Conservation (phyloP, 1,140 invertebrate species). For the Pseudomyrmex gracilis region DNA sequence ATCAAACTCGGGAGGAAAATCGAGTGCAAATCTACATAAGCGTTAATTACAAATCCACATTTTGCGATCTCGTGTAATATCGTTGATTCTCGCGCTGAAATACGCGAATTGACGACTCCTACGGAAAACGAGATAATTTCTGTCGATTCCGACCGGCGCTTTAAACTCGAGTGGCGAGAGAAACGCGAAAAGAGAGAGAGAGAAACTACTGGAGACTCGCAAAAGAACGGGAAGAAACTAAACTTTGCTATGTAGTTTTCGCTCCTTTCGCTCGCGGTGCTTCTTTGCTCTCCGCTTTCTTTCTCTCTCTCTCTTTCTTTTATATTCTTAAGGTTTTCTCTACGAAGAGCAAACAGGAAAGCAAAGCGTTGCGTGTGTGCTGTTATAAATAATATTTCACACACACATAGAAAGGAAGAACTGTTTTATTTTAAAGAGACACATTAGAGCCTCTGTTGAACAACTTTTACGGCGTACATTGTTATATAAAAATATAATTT, state of each 20-base stretch:
- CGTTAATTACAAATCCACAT: conserved; percentile 15
- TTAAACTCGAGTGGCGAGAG: conserved; percentile 16
- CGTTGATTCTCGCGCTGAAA: background rate
- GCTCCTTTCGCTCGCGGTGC: background rate
- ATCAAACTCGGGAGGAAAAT: background rate
- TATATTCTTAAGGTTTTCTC: conserved; percentile 38
- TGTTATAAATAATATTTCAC: conserved; percentile 31
- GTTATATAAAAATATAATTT: background rate
- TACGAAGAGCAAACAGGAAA: conserved; percentile 32
- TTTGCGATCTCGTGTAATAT: conserved; percentile 5
- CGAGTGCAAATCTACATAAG: background rate
- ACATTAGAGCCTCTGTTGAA: background rate
- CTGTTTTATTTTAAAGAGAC: background rate
- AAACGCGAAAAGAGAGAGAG: conserved; percentile 22
- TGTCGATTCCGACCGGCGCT: background rate
- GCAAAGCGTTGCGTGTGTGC: background rate
- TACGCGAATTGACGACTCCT: conserved; percentile 18
- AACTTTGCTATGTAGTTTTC: conserved; percentile 39
- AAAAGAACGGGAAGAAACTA: conserved; percentile 38
- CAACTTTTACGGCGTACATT: no score
- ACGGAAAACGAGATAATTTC: conserved; percentile 42
- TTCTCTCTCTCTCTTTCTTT: background rate
- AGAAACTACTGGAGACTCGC: conserved; percentile 39
- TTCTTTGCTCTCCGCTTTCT: background rate
- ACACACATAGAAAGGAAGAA: conserved; percentile 24